A percentile compares a stretch with the other conserved stretches of the same genome.
These are phyloP conservation scores for Hippoglossus hippoglossus DNA, from an alignment of 2,797 vertebrate species.

Conservation along the genomic window DNA sequence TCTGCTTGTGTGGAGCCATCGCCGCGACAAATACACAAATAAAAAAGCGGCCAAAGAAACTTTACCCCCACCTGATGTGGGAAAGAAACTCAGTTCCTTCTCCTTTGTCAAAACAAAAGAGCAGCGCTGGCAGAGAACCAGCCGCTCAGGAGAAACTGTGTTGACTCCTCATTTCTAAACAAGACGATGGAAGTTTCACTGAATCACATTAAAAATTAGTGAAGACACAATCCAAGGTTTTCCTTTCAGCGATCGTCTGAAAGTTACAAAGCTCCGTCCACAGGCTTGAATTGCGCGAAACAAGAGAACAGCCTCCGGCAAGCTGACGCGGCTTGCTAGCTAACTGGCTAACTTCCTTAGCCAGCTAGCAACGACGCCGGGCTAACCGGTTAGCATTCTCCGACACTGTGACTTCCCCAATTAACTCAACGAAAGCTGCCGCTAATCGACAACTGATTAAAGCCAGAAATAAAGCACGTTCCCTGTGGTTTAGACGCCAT, in stretches of 20 bases:
- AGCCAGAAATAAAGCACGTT: rapidly evolving
- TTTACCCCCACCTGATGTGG: slow-evolving; percentile 15
- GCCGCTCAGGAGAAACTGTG: slow-evolving; percentile 28
- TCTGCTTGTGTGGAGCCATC: slow-evolving; percentile 94
- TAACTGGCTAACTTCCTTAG: slow-evolving; percentile 75
- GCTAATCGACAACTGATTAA: neutral
- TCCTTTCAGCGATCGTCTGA: neutral
- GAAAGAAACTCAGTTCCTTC: slow-evolving; percentile 45
- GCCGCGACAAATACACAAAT: neutral
- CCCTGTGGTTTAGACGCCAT: neutral
- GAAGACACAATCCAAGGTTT: too few relatives aligned
- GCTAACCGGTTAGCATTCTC: slow-evolving; percentile 60
- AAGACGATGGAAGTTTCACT: neutral
- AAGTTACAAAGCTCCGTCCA: slow-evolving; percentile 19
- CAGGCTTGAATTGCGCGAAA: slow-evolving; percentile 72
- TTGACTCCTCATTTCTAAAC: slow-evolving; percentile 44
- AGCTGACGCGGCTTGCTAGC: slow-evolving; percentile 65
- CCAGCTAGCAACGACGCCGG: slow-evolving; percentile 51
- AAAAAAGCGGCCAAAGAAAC: neutral
- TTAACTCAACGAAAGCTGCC: rapidly evolving
- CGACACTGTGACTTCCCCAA: neutral
- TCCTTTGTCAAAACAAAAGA: slow-evolving; percentile 82
- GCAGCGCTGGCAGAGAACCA: slow-evolving; percentile 47
- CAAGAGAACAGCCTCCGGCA: slow-evolving; percentile 56
- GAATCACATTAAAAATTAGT: neutral